Conservation (phyloP, 2,797 vertebrate genomes). For the Cottoperca gobio region DNA sequence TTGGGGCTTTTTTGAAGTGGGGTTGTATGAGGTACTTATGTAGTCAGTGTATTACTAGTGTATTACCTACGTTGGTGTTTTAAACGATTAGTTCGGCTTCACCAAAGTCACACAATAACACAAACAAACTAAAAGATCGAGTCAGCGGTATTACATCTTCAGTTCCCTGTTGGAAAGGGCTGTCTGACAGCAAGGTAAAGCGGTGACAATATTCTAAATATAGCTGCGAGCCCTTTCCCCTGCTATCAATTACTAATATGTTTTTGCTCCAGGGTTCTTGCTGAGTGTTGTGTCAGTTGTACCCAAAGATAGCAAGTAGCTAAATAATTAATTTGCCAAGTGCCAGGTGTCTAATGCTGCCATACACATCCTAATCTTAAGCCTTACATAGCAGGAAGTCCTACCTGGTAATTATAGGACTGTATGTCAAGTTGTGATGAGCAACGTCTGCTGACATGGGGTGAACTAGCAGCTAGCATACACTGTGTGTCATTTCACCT, state of each 20-base stretch:
- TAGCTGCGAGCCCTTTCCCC: too few relatives aligned
- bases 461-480: constrained; percentile 20
- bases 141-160: too few relatives aligned
- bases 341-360: background rate
- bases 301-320: background rate
- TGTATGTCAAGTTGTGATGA: constrained; percentile 26
- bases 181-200: too few relatives aligned
- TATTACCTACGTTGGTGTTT: too few relatives aligned
- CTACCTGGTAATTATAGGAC: constrained; percentile 28
- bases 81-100: too few relatives aligned
- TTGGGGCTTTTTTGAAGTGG: too few relatives aligned
- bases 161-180: too few relatives aligned
- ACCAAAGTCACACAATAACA: too few relatives aligned
- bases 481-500: constrained; percentile 31
- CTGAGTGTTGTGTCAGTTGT: background rate
- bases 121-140: too few relatives aligned
- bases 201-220: too few relatives aligned
- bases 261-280: background rate
- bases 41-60: too few relatives aligned
- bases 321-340: background rate
- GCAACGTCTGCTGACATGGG: constrained; percentile 25
- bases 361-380: constrained; percentile 24
- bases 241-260: background rate
- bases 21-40: too few relatives aligned
- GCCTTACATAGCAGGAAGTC: background rate